Evolutionary conservation across 1,140 invertebrate genomes (phyloP), one percentile per base, ranked within the genome.

Genomic region (Panonychus citri): DNA sequence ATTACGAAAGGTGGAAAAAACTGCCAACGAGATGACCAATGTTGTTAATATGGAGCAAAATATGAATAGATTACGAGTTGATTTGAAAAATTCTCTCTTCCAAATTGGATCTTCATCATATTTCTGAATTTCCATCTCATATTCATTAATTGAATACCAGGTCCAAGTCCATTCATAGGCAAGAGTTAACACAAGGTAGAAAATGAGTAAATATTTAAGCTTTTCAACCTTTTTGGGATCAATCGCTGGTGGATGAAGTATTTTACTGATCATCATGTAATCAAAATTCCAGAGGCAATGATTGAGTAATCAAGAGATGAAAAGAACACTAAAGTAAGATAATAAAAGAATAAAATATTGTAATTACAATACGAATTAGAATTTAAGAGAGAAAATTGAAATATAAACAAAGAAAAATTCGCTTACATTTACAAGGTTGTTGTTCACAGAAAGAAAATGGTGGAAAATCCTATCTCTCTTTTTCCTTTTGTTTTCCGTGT

Each of bases 11-110:
- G 40, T 19, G 8, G 54, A 15, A 2, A 34, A 24, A 8, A 55
- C 3, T 17, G 34, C 54, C 2, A 55, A 15, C 7, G 30, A 28
- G 10, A 30, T 10, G 12, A 34, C 26, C 39, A 55, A 21, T 3
- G 28, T 19, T 1, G 27, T 34, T 21, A 55, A 55, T 21, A 55
- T 46, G 8, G n/a, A 15, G 24, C 21, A 30, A 37, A 55, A 55
- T 10, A 55, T 19, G 39, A 55, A 55, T 24, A 55, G 39, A 37
- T 55, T 55, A 10, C 28, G 21, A 26, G 54, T 43, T 27, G 54
- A 43, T 30, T 55, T 55, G 24, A 30, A 55, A 24, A 55, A 55
- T 34, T 55, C 54, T 8, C 30, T 19, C 5, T 30, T 55, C 54
- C 54, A 55, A 10, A 55, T 46, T 3, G 15, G 34, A 24, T 55